Evolutionary conservation across 2,113 vertebrate species (phyloP).

Genomic region (Naja naja): DNA sequence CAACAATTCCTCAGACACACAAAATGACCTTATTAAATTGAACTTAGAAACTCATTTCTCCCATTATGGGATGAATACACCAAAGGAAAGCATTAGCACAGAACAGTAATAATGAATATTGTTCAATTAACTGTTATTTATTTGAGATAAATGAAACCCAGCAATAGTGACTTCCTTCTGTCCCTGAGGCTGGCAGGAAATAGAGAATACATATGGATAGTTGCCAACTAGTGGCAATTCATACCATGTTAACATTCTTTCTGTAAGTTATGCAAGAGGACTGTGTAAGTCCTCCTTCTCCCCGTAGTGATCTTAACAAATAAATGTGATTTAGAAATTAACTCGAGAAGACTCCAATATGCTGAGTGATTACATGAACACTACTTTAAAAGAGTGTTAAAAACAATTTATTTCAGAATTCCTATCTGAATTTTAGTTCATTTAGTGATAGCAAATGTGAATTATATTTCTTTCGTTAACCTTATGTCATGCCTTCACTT

Average conservation of each 20-base stretch:
- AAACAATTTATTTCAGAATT: background rate
- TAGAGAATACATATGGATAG: background rate
- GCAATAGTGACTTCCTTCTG: conserved; percentile 1
- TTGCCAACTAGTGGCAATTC: background rate
- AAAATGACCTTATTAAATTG: conserved; percentile 5
- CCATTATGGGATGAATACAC: conserved; percentile 11
- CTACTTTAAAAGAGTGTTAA: background rate
- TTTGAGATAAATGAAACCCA: conserved; percentile 32
- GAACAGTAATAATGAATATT: conserved; percentile 22
- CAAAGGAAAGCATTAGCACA: conserved; percentile 1
- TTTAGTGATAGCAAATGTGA: background rate
- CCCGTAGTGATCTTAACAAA: background rate
- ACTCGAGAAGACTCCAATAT: background rate
- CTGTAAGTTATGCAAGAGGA: background rate
- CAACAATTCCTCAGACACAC: background rate
- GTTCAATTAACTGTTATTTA: conserved; percentile 34
- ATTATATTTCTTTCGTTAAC: background rate
- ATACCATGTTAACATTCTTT: background rate
- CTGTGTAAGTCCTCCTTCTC: background rate
- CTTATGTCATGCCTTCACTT: background rate
- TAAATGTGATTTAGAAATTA: conserved; percentile 1
- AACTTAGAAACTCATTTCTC: background rate
- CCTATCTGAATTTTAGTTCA: background rate
- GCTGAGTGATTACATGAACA: background rate
- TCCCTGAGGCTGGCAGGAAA: background rate